A percentile compares a stretch with the other conserved stretches of the same genome.
Conservation (phyloP, 2,797 vertebrate genomes). For the Masticophis lateralis region DNA sequence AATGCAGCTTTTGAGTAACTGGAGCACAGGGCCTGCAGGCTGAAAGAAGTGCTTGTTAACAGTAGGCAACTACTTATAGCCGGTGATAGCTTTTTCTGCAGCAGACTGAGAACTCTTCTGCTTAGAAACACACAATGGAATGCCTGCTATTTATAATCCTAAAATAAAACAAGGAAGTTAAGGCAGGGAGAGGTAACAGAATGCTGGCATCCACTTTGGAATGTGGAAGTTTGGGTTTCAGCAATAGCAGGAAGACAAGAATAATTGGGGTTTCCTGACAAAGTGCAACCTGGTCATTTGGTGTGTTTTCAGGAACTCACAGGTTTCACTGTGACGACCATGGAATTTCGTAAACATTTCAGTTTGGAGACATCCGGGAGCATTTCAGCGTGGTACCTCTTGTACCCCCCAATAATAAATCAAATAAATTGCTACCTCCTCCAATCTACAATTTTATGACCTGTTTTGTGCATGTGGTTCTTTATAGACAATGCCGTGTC, state of each 20-base stretch:
- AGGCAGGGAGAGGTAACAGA: not conserved
- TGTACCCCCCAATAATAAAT: not conserved
- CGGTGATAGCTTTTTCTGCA: not conserved
- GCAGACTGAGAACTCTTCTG: not conserved
- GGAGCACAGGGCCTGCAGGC: not conserved
- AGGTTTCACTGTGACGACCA: not conserved
- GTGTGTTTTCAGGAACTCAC: not conserved
- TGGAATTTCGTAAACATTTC: not conserved
- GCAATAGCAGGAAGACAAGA: slow-evolving; percentile 12
- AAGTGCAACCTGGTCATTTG: not conserved
- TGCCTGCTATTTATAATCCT: slow-evolving; percentile 29
- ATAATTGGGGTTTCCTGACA: not conserved
- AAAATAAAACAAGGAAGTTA: slow-evolving; percentile 2
- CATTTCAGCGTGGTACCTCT: not conserved
- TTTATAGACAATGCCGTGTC: not conserved
- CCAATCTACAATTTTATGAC: not conserved
- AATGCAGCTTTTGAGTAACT: not conserved
- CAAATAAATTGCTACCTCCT: not conserved
- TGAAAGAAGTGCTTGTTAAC: not conserved
- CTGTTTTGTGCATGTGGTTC: not conserved
- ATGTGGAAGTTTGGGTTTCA: slow-evolving; percentile 16
- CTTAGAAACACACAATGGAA: slow-evolving; percentile 12
- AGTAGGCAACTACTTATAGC: not conserved
- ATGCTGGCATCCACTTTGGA: slow-evolving; percentile 9
- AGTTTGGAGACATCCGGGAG: not conserved